Percentiles rank a stretch among this genome's conserved stretches.
These are phyloP conservation scores for Tenthredo distinguenda DNA, from an alignment of 2,888 invertebrate species.

Conservation along the genomic window DNA sequence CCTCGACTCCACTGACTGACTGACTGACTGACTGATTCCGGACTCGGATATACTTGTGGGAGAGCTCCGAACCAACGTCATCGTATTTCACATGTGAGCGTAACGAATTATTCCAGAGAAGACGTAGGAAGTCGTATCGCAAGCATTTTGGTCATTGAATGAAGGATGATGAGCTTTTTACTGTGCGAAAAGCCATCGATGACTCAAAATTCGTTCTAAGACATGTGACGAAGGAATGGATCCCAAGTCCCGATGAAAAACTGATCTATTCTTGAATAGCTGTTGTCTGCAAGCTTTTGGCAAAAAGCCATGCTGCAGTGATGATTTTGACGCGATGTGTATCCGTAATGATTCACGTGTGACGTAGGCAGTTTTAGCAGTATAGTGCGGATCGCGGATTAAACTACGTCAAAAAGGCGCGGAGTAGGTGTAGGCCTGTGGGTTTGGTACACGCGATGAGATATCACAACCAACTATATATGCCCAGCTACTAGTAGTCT, in stretches of 20 bases:
- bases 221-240: background rate
- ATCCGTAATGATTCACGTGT: too few relatives aligned
- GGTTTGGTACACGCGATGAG: background rate
- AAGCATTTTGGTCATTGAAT: background rate
- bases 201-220: background rate
- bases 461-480: background rate
- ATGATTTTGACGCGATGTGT: background rate
- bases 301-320: background rate
- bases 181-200: background rate
- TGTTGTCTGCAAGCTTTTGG: background rate
- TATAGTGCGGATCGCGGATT: background rate
- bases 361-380: background rate
- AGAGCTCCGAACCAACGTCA: background rate
- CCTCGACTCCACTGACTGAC: slow-evolving; percentile 24
- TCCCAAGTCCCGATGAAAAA: background rate
- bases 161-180: background rate
- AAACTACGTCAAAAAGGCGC: background rate
- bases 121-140: background rate
- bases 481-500: background rate
- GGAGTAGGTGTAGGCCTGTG: background rate
- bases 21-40: slow-evolving; percentile 4
- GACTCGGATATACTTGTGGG: background rate
- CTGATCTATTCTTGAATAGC: background rate
- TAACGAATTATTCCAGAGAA: background rate
- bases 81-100: background rate